Conservation (phyloP, 2,888 invertebrate species). For the Chouioia cunea region DNA sequence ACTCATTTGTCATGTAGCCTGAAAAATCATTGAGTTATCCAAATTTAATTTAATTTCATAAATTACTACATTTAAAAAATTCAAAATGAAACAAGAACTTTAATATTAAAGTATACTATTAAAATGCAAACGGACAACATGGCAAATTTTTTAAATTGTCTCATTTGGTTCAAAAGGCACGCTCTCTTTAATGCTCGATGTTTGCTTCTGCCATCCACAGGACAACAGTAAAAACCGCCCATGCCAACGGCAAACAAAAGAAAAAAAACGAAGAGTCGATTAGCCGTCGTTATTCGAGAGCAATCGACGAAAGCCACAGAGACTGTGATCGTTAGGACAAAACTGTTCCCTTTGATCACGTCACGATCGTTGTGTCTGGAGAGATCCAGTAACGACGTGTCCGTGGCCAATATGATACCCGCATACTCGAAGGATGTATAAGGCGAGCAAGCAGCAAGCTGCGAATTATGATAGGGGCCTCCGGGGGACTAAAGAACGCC, state of each 20-base stretch:
- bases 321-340: slow-evolving; percentile 59
- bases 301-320: slow-evolving; percentile 15
- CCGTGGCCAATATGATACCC: slow-evolving; percentile 28
- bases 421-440: slow-evolving; percentile 12
- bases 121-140: too few species aligned
- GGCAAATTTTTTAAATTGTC: too few species aligned
- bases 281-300: slow-evolving; percentile 41
- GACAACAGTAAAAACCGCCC: background rate
- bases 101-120: too few species aligned
- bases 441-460: slow-evolving; percentile 54
- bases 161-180: too few species aligned
- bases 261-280: slow-evolving; percentile 29
- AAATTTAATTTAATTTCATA: too few species aligned
- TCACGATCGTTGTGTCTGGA: slow-evolving; percentile 56
- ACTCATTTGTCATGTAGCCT: too few species aligned
- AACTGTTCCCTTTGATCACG: slow-evolving; percentile 65
- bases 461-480: slow-evolving; percentile 67
- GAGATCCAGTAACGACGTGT: slow-evolving; percentile 28
- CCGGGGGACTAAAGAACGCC: slow-evolving; percentile 21
- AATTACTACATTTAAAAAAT: too few species aligned
- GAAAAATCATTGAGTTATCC: too few species aligned
- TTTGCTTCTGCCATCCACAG: background rate
- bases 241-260: background rate
- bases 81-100: too few species aligned
- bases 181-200: too few species aligned